Percentiles rank a stretch among this genome's conserved stretches.
These are phyloP conservation scores for Physocephala rufipes DNA, from an alignment of 2,888 invertebrate genomes.

Conservation along the genomic window DNA sequence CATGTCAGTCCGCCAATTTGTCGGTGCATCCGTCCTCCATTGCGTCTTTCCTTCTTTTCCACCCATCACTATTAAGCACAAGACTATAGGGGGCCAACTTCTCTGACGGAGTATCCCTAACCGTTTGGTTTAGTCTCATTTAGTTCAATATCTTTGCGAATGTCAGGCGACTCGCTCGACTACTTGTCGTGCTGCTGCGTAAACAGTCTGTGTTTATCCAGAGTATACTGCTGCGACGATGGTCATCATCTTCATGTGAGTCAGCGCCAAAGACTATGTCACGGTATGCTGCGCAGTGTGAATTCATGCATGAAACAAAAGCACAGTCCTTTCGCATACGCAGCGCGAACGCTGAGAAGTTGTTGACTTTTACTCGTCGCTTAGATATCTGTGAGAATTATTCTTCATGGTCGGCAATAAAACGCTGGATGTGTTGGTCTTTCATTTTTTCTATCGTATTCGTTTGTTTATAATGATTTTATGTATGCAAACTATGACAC, in stretches of 20 bases:
- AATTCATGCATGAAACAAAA: constrained; percentile 23
- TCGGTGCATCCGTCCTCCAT: no score
- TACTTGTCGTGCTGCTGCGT: constrained; percentile 13
- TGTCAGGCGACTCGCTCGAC: background rate
- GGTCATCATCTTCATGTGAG: background rate
- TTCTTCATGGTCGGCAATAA: background rate
- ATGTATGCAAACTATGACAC: constrained; percentile 19
- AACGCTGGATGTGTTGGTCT: constrained; percentile 14
- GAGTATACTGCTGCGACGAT: constrained; percentile 23
- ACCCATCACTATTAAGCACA: background rate
- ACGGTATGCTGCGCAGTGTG: constrained; percentile 17
- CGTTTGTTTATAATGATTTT: constrained; percentile 25
- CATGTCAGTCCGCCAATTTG: background rate
- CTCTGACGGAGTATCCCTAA: background rate
- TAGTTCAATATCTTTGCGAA: background rate
- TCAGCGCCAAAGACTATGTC: constrained; percentile 4
- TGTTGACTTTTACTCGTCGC: background rate
- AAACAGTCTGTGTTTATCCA: background rate
- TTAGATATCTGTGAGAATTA: constrained; percentile 10
- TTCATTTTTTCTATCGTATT: constrained; percentile 17
- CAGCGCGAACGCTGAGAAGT: background rate
- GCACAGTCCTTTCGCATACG: constrained; percentile 17
- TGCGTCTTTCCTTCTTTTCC: no score
- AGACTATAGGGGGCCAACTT: background rate
- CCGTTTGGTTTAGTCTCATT: background rate